A percentile compares a stretch with the other conserved stretches of the same genome.
Conservation (phyloP, 2,888 invertebrate species). For the Protophormia terraenovae region DNA sequence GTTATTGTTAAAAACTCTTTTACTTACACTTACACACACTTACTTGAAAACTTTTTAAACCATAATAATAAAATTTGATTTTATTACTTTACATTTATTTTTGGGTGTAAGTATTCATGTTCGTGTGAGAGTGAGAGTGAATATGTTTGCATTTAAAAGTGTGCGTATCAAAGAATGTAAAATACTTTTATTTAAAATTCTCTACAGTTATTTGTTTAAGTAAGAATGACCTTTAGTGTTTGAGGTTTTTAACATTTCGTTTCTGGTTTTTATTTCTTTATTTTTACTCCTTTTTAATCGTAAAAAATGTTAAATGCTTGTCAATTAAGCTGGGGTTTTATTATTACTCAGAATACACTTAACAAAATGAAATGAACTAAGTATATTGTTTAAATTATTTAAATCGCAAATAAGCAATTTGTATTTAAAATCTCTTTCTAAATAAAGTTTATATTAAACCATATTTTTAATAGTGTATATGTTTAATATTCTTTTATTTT, state of each 20-base stretch:
- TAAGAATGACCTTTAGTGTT: conserved; percentile 1
- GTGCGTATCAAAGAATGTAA: not conserved
- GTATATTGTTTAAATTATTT: too few relatives aligned
- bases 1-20: not conserved
- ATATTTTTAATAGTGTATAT: too few relatives aligned
- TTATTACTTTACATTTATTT: conserved; percentile 16
- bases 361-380: too few relatives aligned
- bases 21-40: not conserved
- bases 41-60: not conserved
- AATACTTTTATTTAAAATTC: not conserved
- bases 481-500: too few relatives aligned
- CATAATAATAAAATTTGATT: conserved; percentile 20
- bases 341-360: not conserved
- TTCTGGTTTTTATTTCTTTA: not conserved
- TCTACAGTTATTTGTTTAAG: not conserved
- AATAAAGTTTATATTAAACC: too few relatives aligned
- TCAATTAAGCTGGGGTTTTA: not conserved
- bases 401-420: too few relatives aligned
- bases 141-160: not conserved
- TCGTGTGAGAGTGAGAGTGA: not conserved
- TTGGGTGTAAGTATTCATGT: not conserved
- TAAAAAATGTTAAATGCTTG: not conserved
- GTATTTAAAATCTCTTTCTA: too few relatives aligned
- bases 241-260: not conserved
- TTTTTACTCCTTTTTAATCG: not conserved